Percentiles rank a stretch among this genome's conserved stretches.
Evolutionary conservation across 53 echinoderm and acorn worm genomes (phyloP).

Genomic region (Apostichopus leukothele): DNA sequence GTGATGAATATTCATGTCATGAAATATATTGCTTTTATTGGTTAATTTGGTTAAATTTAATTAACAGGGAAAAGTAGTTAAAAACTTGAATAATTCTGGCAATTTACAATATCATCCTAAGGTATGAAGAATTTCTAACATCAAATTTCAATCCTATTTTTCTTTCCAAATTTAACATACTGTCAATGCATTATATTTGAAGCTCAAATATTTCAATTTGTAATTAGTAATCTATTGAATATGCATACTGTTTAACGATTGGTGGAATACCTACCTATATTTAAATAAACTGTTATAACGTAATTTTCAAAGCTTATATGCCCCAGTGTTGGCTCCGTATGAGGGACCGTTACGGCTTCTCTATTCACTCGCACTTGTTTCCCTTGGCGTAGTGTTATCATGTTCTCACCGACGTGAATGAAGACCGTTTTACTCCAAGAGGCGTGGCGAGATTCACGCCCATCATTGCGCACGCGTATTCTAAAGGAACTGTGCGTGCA

Average conservation of each 20-base stretch:
- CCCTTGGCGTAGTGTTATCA: slow-evolving; percentile 80
- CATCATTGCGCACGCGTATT: slow-evolving; percentile 90
- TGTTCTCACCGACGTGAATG: slow-evolving; percentile 65
- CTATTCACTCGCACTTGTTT: slow-evolving; percentile 76
- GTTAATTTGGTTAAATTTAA: no score
- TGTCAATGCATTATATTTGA: no score
- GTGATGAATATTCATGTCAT: no score
- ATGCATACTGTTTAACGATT: background rate
- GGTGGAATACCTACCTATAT: slow-evolving; percentile 66
- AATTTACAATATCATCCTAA: no score
- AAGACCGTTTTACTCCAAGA: slow-evolving; percentile 97
- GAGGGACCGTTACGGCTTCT: slow-evolving; percentile 65
- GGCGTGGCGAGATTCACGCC: slow-evolving; percentile 69
- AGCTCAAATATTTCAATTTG: no score
- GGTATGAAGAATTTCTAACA: no score
- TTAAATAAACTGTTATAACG: slow-evolving; percentile 68
- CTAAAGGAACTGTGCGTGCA: slow-evolving; percentile 71
- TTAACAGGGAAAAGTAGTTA: no score
- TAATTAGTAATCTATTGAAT: background rate
- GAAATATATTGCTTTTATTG: no score
- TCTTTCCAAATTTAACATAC: no score
- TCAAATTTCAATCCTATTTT: no score
- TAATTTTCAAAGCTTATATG: slow-evolving; percentile 65
- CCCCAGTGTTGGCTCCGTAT: slow-evolving; percentile 47
- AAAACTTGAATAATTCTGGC: no score